These are phyloP conservation scores for Hipposideros larvatus DNA, from an alignment of 2,797 vertebrate genomes.

Conservation along the genomic window DNA sequence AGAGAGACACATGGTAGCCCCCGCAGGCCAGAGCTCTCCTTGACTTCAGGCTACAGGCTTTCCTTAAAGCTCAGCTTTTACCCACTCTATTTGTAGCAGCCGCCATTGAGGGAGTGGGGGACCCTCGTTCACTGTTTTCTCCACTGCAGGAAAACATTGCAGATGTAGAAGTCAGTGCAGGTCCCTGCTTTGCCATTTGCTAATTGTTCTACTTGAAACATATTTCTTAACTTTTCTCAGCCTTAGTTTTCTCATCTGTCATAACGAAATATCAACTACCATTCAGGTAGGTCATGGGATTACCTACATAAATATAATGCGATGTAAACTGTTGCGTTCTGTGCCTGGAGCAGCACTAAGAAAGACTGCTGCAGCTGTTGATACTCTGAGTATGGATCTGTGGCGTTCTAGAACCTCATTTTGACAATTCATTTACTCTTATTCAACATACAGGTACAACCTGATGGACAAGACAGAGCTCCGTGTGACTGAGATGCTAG, in stretches of 20 bases:
- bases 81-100: not conserved
- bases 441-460: not conserved
- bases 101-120: rapidly evolving
- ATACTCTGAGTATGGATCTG: not conserved
- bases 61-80: not conserved
- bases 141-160: no score
- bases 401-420: not conserved
- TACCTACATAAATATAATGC: not conserved
- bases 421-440: not conserved
- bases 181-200: not conserved
- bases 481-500: not conserved
- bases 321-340: not conserved
- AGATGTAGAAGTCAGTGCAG: rapidly evolving
- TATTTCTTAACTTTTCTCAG: not conserved
- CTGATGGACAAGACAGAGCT: not conserved
- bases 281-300: not conserved
- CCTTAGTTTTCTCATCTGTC: not conserved
- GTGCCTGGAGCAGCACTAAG: not conserved
- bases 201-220: not conserved
- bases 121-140: not conserved
- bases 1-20: not conserved
- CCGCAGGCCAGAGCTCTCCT: not conserved
- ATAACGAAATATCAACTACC: not conserved
- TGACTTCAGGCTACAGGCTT: not conserved
- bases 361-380: not conserved